Conservation (phyloP, 2,113 vertebrate species). For the Ovibos moschatus region DNA sequence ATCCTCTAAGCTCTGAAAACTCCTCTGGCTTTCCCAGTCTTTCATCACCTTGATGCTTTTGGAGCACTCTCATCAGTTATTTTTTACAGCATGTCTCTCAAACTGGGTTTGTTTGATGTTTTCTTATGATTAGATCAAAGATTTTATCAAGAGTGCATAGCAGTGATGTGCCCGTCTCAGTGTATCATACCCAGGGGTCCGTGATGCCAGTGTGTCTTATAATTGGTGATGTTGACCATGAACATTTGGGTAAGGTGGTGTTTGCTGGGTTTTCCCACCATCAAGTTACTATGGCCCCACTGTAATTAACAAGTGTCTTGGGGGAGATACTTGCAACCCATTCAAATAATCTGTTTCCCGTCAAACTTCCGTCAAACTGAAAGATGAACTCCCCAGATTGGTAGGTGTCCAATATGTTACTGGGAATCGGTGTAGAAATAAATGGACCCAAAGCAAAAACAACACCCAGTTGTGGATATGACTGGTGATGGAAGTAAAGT, state of each 20-base stretch:
- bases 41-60: not conserved
- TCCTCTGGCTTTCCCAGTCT: not conserved
- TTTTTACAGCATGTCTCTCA: not conserved
- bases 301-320: not conserved
- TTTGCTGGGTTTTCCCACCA: not conserved
- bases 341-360: not conserved
- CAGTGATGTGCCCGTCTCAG: not conserved
- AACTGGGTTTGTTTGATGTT: not conserved
- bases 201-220: not conserved
- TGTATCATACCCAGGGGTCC: fast-evolving
- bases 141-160: not conserved
- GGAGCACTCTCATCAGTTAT: not conserved
- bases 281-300: not conserved
- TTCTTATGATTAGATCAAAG: not conserved
- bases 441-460: not conserved
- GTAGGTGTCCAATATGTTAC: not conserved
- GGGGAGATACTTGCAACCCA: not conserved
- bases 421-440: not conserved
- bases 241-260: not conserved
- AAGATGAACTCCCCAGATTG: not conserved
- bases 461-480: not conserved
- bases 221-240: not conserved
- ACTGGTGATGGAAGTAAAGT: not conserved
- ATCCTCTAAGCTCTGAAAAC: not conserved
- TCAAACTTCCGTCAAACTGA: not conserved